Evolutionary conservation across 2,888 invertebrate genomes (phyloP), one percentile per base, ranked within the genome.

Genomic region (Dynastes tityus): DNA sequence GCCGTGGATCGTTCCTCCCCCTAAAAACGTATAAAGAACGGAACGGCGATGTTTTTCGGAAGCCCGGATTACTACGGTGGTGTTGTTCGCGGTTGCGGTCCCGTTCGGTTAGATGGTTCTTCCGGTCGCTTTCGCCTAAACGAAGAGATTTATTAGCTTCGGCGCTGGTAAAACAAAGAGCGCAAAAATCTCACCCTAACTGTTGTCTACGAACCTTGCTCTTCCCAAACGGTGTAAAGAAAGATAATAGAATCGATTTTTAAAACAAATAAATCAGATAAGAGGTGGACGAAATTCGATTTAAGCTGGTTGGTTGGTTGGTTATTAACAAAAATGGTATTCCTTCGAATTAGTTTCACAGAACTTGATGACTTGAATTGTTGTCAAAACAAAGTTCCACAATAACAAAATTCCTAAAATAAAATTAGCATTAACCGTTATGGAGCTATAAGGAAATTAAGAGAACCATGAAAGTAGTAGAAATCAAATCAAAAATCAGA

Each of bases 131-230:
- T 61, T 51, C 32, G 32, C 64, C 49, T 53, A 53, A 77, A 55
- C 27, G 77, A 55, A 22, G 61, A 77, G 77, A 77, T 77, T 77
- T 77, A 77, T 77, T 77, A 70, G 68, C 70, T 70, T 77, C 68
- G 77, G 53, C 77, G 61, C 68, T 61, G 77, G 77, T 45, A 70
- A 70, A 77, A 77, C 77, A 77, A 77, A 77, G 68, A 68, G 77
- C 29, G 55, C 70, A 70, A 70, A 70, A 70, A 70, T 70, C 53
- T 53, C 16, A 22, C 22, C 22, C 55, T 58, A 58, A 58, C 55
- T 22, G 22, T 58, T 22, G 55, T 58, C 55, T 58, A 58, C 55
- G 55, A 22, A 58, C 22, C 1, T n/a, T 22, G 8, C 55, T 16
- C 22, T 58, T 16, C 22, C 16, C 55, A 51, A 61, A 51, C 16